phyloP scores from a whole-genome alignment of 64 coral and sea anemone species.

The Montipora sp. region DNA sequence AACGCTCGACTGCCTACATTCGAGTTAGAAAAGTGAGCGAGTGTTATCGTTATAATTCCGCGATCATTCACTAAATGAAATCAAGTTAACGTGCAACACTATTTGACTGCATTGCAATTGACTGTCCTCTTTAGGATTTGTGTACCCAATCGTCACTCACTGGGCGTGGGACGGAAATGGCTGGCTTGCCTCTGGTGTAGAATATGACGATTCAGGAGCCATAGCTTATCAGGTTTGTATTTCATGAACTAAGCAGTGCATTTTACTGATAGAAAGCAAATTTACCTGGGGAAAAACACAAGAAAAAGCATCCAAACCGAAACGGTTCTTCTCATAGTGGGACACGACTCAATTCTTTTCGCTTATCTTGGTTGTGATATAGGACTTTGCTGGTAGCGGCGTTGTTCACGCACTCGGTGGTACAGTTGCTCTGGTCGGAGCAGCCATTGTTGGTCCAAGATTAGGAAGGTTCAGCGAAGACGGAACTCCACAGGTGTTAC shows the following conservation, averaged over 20 bases:
- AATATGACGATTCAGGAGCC: conserved; percentile 22
- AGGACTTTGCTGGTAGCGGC: conserved; percentile 97
- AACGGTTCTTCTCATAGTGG: too few relatives aligned
- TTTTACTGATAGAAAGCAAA: too few relatives aligned
- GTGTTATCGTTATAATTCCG: too few relatives aligned
- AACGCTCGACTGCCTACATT: too few relatives aligned
- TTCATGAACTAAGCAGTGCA: neutral
- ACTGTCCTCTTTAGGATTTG: conserved; percentile 66
- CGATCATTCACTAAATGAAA: too few relatives aligned
- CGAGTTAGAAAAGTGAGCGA: too few relatives aligned
- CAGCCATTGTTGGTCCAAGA: conserved; percentile 74
- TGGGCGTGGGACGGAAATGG: conserved; percentile 85
- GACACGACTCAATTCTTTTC: too few relatives aligned
- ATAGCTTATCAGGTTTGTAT: conserved; percentile 60
- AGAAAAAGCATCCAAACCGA: too few relatives aligned
- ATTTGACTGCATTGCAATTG: too few relatives aligned
- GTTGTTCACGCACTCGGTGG: conserved; percentile 91
- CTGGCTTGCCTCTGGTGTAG: conserved; percentile 64
- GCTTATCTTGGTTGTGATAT: neutral
- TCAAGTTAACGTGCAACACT: too few relatives aligned
- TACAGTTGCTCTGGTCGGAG: conserved; percentile 79
- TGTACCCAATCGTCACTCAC: conserved; percentile 94
- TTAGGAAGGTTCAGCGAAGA: conserved; percentile 72
- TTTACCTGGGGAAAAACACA: too few relatives aligned
- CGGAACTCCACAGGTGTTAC: conserved; percentile 55